A percentile compares a stretch with the other conserved stretches of the same genome.
Evolutionary conservation across 2,797 vertebrate species (phyloP).

Genomic region (Enteromius argenteus): DNA sequence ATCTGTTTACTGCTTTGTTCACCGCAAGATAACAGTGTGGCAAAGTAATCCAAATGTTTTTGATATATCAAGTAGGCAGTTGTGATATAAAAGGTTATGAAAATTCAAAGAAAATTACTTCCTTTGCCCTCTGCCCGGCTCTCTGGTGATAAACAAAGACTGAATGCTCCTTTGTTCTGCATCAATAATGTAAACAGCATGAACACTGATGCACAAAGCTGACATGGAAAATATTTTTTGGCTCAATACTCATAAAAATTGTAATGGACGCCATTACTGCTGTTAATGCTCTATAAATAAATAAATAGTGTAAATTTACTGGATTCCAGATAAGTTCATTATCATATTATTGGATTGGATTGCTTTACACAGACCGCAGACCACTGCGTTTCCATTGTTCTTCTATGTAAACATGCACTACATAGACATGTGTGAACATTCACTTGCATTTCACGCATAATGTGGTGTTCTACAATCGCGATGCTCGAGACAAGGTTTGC

Average conservation of each 20-base stretch:
- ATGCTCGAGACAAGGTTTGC: background rate
- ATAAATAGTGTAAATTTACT: background rate
- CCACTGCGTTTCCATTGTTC: background rate
- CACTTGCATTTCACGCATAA: background rate
- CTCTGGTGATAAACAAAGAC: conserved; percentile 4
- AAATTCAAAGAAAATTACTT: conserved; percentile 6
- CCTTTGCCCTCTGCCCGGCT: background rate
- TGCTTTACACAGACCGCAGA: background rate
- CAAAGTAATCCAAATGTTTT: conserved; percentile 5
- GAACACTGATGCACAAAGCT: background rate
- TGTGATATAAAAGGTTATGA: background rate
- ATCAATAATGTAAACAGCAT: conserved; percentile 7
- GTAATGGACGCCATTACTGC: background rate
- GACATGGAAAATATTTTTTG: background rate
- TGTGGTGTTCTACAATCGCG: background rate
- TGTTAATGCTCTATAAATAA: background rate
- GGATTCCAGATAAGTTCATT: conserved; percentile 9
- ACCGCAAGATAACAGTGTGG: background rate
- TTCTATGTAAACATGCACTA: background rate
- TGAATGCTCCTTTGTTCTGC: conserved; percentile 6
- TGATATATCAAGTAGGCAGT: background rate
- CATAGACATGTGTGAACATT: background rate
- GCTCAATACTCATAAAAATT: background rate
- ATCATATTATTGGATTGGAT: background rate
- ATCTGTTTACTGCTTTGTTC: background rate